Evolutionary conservation across 2,113 vertebrate species (phyloP).

Genomic region (Gallinago undulata): DNA sequence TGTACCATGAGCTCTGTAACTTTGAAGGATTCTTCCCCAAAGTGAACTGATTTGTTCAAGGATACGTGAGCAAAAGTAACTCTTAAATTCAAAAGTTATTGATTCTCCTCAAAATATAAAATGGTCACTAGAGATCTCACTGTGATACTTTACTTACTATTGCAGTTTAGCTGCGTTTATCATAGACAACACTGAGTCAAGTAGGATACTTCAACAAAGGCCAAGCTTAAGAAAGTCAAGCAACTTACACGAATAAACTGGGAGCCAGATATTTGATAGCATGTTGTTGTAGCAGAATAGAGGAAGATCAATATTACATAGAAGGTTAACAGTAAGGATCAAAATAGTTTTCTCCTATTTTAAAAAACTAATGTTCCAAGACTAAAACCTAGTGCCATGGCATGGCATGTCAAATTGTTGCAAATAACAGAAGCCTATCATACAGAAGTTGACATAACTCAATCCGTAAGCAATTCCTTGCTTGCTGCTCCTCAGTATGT

Average conservation of each 20-base stretch:
- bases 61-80: not conserved
- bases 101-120: not conserved
- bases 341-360: not conserved
- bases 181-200: not conserved
- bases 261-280: not conserved
- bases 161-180: not conserved
- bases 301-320: not conserved
- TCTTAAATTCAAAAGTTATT: not conserved
- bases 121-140: not conserved
- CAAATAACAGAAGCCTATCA: not conserved
- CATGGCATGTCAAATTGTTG: not conserved
- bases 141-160: not conserved
- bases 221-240: not conserved
- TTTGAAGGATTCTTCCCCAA: not conserved
- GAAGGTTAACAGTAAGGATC: not conserved
- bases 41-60: not conserved
- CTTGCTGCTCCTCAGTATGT: not conserved
- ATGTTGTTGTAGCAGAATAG: not conserved
- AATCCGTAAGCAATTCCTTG: not conserved
- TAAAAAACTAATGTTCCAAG: not conserved
- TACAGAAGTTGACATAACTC: not conserved
- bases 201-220: not conserved
- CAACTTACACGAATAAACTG: not conserved
- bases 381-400: not conserved
- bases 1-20: not conserved